These are phyloP conservation scores for Macrobrachium rosenbergii DNA, from an alignment of 1,140 invertebrate species.

Conservation along the genomic window DNA sequence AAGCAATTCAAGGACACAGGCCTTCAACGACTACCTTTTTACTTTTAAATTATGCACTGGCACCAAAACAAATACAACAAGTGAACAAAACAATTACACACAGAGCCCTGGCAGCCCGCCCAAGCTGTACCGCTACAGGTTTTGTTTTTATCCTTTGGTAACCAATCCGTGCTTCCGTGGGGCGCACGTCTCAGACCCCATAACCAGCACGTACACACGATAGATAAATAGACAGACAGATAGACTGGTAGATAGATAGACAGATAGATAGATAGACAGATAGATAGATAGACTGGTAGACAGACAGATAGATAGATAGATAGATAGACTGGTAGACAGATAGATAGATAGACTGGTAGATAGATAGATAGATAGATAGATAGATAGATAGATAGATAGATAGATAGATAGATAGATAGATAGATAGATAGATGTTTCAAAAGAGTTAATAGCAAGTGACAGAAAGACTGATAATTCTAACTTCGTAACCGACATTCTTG, in stretches of 20 bases:
- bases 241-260: not conserved
- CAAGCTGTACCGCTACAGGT: no score
- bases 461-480: not conserved
- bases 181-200: no score
- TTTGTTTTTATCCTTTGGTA: no score
- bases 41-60: no score
- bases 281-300: not conserved
- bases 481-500: not conserved
- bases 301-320: not conserved
- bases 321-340: not conserved
- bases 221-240: conserved; percentile 5
- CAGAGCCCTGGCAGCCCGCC: no score
- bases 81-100: no score
- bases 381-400: not conserved
- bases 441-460: not conserved
- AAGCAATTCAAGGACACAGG: no score
- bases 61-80: no score
- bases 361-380: not conserved
- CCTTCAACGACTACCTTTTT: no score
- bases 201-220: no score
- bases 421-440: not conserved
- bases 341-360: not conserved
- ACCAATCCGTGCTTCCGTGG: no score
- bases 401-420: conserved; percentile 19
- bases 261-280: not conserved